Base-by-base conservation (phyloP, 2,888 invertebrate genomes). In the Heliconius charithonia region DNA sequence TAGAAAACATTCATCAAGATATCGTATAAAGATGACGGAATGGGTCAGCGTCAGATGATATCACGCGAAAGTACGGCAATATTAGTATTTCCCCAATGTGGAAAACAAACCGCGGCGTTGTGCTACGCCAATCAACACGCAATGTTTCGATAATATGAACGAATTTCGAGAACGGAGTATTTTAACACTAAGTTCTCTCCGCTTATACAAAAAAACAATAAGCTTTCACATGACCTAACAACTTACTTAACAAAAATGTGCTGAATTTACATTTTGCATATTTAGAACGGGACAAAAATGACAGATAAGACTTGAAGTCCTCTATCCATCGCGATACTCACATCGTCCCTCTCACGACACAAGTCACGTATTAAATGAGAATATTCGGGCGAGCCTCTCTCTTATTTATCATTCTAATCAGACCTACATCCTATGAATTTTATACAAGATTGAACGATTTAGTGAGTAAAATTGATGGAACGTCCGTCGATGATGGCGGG, bases 371-470 rank as follows among this genome's bases (percentile, higher is more conserved):
- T 91, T 93, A 94, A 94, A 95, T 95, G 94, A 93, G 94, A 94
- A 94, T 95, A 95, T 94, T 95, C 92, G 94, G 93, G 89, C 92
- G 89, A 93, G 91, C 92, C 94, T 91, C 92, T 86, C 87, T 90
- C 94, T 94, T 95, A 95, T 95, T 94, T 94, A 95, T 95, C 95
- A 95, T 95, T 93, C 94, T 89, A 89, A 91, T 91, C 93, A 90
- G 89, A 89, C 91, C 92, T 93, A 92, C 93, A 92, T 92, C 91
- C 94, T 93, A 94, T 95, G 94, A 95, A 94, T 95, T 94, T 94
- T 93, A 93, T 94, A 94, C 93, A 94, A 94, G 94, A 94, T 94
- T 93, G 94, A 94, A 91, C 94, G 94, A 94, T 94, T 94, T 94
- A 93, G 90, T 91, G 90, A 92, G 90, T 91, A 88, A 93, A 93